Conservation (phyloP, 2,797 vertebrate species). For the Platalea minor region DNA sequence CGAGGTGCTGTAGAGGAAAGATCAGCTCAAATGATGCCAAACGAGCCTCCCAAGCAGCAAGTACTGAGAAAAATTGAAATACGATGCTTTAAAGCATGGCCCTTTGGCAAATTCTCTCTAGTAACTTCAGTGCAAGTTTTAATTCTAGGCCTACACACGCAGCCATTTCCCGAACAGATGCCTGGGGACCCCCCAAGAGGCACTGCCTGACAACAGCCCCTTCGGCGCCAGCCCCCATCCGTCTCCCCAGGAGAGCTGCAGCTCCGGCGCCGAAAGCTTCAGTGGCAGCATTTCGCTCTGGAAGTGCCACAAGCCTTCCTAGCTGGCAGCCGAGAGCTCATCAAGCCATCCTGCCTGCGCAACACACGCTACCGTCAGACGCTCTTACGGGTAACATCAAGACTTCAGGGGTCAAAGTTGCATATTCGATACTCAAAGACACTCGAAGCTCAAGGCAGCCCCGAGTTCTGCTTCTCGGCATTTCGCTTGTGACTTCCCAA, state of each 20-base stretch:
- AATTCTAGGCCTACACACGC: background rate
- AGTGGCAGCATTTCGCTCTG: accelerated
- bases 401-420: background rate
- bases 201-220: background rate
- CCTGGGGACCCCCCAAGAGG: no score
- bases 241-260: background rate
- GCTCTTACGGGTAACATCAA: accelerated
- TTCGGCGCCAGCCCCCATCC: accelerated
- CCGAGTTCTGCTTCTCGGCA: accelerated
- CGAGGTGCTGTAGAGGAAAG: background rate
- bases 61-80: accelerated
- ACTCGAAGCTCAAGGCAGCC: no score
- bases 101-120: accelerated
- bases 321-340: accelerated
- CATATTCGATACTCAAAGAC: accelerated
- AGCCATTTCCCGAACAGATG: accelerated
- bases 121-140: background rate
- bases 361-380: accelerated
- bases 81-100: background rate
- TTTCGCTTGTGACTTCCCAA: background rate
- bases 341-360: accelerated
- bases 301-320: background rate
- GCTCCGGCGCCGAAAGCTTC: background rate
- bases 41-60: background rate
- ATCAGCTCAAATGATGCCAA: background rate